Evolutionary conservation across 2,113 vertebrate species (phyloP).

Genomic region (Corvus hawaiiensis): DNA sequence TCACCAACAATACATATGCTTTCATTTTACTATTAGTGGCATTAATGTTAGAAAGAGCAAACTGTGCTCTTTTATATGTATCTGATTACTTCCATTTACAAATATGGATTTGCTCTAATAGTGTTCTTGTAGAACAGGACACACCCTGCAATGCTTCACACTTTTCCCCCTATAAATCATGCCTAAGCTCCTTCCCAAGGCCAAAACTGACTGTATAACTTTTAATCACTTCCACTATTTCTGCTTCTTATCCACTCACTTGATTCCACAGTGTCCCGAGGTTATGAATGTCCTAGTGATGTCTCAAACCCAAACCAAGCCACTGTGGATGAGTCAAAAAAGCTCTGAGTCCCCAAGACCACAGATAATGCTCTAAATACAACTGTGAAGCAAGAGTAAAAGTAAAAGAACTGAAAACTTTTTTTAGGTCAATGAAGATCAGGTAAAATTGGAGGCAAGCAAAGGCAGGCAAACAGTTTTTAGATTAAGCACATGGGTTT

Average conservation of each 20-base stretch:
- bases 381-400: neutral
- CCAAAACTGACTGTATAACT: neutral
- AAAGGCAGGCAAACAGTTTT: constrained; percentile 51
- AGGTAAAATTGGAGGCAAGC: constrained; percentile 53
- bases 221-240: neutral
- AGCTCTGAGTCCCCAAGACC: neutral
- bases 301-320: neutral
- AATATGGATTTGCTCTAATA: constrained; percentile 9
- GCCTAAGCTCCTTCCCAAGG: neutral
- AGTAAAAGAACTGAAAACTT: neutral
- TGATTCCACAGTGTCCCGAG: neutral
- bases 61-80: neutral
- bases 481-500: neutral
- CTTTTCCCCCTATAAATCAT: neutral
- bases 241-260: neutral
- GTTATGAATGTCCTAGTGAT: neutral
- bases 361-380: neutral
- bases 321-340: neutral
- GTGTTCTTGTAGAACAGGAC: neutral
- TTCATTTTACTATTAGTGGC: neutral
- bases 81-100: constrained; percentile 17
- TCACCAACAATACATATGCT: neutral
- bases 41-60: neutral
- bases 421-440: neutral
- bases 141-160: neutral